Evolutionary conservation across 2,888 invertebrate genomes (phyloP).

Genomic region (Melolontha melolontha): DNA sequence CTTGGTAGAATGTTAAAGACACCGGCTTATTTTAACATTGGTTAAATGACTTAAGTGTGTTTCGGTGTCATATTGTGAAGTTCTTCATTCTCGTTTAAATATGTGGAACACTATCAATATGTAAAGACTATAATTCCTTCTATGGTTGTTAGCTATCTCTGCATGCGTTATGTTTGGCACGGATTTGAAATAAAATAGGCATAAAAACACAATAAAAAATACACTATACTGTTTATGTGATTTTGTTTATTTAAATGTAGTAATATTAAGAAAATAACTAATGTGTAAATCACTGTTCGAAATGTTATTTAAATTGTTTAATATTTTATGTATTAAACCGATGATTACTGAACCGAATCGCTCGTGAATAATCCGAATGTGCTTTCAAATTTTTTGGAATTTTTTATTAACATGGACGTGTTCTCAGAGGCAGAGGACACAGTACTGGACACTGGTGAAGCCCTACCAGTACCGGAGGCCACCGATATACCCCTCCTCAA

Average conservation of each 20-base stretch:
- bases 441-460: conserved; percentile 61
- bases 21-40: conserved; percentile 8
- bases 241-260: too few species aligned
- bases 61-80: conserved; percentile 56
- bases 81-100: conserved; percentile 40
- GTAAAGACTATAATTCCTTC: conserved; percentile 3
- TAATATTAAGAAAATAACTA: too few species aligned
- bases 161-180: background rate
- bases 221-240: too few species aligned
- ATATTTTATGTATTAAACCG: too few species aligned
- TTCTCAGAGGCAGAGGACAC: conserved; percentile 57
- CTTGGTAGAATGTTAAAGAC: background rate
- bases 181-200: background rate
- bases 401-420: conserved; percentile 53
- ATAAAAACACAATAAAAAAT: too few species aligned
- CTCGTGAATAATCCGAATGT: conserved; percentile 5
- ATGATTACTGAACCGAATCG: background rate
- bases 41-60: conserved; percentile 55
- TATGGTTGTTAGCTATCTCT: conserved; percentile 1
- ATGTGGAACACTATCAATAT: conserved; percentile 39
- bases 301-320: too few species aligned
- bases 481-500: conserved; percentile 55
- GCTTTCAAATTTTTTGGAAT: conserved; percentile 33
- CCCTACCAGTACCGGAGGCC: conserved; percentile 58
- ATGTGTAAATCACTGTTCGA: too few species aligned